phyloP scores from a whole-genome alignment of 2,888 invertebrate species.

The Omphaloscelis lunosa region DNA sequence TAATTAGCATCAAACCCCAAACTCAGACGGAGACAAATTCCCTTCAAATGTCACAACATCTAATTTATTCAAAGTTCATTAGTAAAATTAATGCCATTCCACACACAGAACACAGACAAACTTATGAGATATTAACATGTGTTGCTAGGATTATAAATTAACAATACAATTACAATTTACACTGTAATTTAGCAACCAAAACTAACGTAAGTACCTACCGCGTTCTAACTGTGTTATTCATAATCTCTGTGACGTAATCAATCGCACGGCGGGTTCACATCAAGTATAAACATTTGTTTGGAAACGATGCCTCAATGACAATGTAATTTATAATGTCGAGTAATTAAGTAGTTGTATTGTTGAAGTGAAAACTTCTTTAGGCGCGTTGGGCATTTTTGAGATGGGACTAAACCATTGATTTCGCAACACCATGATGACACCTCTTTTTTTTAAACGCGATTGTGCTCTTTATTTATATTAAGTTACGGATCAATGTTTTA shows the following conservation, averaged over 20 bases:
- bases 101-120: conserved; percentile 59
- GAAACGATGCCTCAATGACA: conserved; percentile 45
- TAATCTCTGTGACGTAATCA: conserved; percentile 56
- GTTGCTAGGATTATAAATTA: conserved; percentile 72
- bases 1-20: conserved; percentile 21
- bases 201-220: conserved; percentile 55
- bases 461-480: no score
- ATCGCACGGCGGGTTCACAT: conserved; percentile 41
- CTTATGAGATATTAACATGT: conserved; percentile 70
- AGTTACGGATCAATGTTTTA: no score
- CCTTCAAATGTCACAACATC: conserved; percentile 39
- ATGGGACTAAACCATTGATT: no score
- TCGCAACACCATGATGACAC: no score
- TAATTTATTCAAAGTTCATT: conserved; percentile 69
- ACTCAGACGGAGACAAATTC: conserved; percentile 29
- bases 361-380: no score
- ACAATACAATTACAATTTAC: conserved; percentile 72
- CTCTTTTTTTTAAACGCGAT: no score
- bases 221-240: conserved; percentile 53
- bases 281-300: conserved; percentile 56
- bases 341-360: conserved; percentile 29
- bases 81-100: conserved; percentile 63
- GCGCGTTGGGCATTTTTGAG: no score
- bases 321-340: conserved; percentile 34
- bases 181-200: conserved; percentile 59